These are phyloP conservation scores for Scaptomyza flava DNA, from an alignment of 2,888 invertebrate species.

Conservation along the genomic window DNA sequence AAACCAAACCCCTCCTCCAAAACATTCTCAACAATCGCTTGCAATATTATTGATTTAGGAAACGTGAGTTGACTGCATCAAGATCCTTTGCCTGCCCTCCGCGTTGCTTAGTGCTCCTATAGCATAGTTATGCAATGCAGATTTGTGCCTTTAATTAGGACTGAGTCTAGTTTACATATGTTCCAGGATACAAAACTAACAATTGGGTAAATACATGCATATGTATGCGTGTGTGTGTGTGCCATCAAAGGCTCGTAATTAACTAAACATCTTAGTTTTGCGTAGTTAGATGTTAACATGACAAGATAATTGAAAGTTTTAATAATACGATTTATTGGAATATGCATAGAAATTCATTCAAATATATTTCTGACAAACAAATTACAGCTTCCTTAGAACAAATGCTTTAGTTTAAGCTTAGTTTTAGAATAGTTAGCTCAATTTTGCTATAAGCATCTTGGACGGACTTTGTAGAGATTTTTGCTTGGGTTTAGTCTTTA, in stretches of 20 bases:
- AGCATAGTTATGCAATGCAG: slow-evolving; percentile 41
- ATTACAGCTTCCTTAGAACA: not conserved
- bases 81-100: not conserved
- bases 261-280: slow-evolving; percentile 13
- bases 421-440: not conserved
- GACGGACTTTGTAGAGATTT: slow-evolving; percentile 26
- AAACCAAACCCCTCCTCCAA: not conserved
- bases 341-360: not conserved
- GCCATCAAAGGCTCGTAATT: slow-evolving; percentile 14
- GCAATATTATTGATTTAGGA: slow-evolving; percentile 51
- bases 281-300: not conserved
- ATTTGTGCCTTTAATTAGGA: slow-evolving; percentile 61
- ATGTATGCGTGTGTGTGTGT: not conserved
- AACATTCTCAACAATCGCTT: slow-evolving; percentile 15
- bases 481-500: slow-evolving; percentile 12
- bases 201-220: not conserved
- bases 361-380: not conserved
- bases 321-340: not conserved
- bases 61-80: slow-evolving; percentile 20
- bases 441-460: slow-evolving; percentile 1
- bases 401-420: slow-evolving; percentile 6
- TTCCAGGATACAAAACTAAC: not conserved
- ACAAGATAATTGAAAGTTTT: not conserved
- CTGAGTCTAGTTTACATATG: slow-evolving; percentile 53
- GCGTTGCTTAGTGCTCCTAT: not conserved